Evolutionary conservation across 2,113 vertebrate species (phyloP).

Genomic region (Lucifuga dentata): DNA sequence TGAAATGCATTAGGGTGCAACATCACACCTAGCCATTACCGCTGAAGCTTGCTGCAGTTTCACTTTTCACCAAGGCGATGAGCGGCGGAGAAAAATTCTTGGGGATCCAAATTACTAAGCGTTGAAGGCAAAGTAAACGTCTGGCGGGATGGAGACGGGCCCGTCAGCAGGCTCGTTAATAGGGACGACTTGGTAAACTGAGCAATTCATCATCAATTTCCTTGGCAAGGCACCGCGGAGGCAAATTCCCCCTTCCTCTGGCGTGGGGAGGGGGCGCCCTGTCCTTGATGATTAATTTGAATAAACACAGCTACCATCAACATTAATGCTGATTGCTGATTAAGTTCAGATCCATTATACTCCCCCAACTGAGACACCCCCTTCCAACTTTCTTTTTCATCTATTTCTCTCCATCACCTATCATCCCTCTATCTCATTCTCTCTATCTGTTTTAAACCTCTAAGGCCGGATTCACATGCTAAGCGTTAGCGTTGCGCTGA

Average conservation of each 20-base stretch:
- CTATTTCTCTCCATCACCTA: slow-evolving; percentile 31
- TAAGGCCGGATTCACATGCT: too few relatives aligned
- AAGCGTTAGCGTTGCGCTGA: too few relatives aligned
- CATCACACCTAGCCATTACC: slow-evolving; percentile 56
- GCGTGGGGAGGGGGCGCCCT: slow-evolving; percentile 49
- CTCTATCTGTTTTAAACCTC: slow-evolving; percentile 44
- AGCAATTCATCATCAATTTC: slow-evolving; percentile 83
- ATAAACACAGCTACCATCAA: slow-evolving; percentile 80
- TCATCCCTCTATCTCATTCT: slow-evolving; percentile 36
- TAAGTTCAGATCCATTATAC: slow-evolving; percentile 75
- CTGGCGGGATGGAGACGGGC: slow-evolving; percentile 50
- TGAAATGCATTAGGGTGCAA: slow-evolving; percentile 58
- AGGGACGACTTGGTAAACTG: slow-evolving; percentile 77
- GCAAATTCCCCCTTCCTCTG: slow-evolving; percentile 63
- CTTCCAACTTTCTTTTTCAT: slow-evolving; percentile 41
- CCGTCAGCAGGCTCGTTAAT: slow-evolving; percentile 71
- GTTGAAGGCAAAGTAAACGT: slow-evolving; percentile 58
- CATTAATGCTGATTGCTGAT: slow-evolving; percentile 82
- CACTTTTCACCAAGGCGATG: slow-evolving; percentile 43
- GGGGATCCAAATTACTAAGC: slow-evolving; percentile 53
- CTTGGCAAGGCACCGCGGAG: slow-evolving; percentile 56
- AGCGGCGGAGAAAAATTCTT: slow-evolving; percentile 14
- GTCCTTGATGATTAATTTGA: slow-evolving; percentile 83
- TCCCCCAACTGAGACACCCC: slow-evolving; percentile 48
- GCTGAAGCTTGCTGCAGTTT: slow-evolving; percentile 35